Base-by-base conservation (phyloP, 30 jellyfish, hydroid and myxozoan genomes). In the Aurelia aurita region DNA sequence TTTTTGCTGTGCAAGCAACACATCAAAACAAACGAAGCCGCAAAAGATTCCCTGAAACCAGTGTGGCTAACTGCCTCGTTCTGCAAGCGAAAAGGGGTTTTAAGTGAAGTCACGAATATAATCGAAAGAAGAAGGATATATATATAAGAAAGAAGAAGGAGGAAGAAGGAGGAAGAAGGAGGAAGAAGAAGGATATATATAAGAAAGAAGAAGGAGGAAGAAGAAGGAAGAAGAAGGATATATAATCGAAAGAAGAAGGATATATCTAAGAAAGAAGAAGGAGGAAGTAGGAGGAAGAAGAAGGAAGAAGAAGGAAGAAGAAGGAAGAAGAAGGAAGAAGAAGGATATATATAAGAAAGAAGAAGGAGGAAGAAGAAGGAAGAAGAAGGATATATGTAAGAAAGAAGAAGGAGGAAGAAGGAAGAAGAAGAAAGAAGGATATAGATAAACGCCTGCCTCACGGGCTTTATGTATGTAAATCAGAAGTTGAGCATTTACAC, bases 81-180 rank as follows among this genome's bases (percentile, higher is more conserved):
- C n/a, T n/a, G n/a, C n/a, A n/a, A n/a, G n/a, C n/a, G n/a, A n/a
- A n/a, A n/a, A n/a, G n/a, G n/a, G n/a, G n/a, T n/a, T n/a, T n/a
- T n/a, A n/a, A n/a, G n/a, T n/a, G n/a, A n/a, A n/a, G n/a, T n/a
- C n/a, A n/a, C n/a, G n/a, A n/a, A n/a, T n/a, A n/a, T n/a, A n/a
- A n/a, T n/a, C n/a, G n/a, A n/a, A n/a, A n/a, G n/a, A n/a, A n/a
- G n/a, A n/a, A n/a, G n/a, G n/a, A n/a, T n/a, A n/a, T n/a, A n/a
- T n/a, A n/a, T n/a, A n/a, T n/a, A n/a, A 63, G 75, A 27, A 63
- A 63, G 75, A 53, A 63, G 31, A 53, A 53, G 31, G 31, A 53
- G 75, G 31, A 63, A 53, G 75, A 63, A 63, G 75, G 75, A 63
- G 31, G 75, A 27, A 63, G 31, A 53, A 27, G 31, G 31, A 53